Base-by-base conservation (phyloP, 2,797 vertebrate genomes). In the Gymnodraco acuticeps region DNA sequence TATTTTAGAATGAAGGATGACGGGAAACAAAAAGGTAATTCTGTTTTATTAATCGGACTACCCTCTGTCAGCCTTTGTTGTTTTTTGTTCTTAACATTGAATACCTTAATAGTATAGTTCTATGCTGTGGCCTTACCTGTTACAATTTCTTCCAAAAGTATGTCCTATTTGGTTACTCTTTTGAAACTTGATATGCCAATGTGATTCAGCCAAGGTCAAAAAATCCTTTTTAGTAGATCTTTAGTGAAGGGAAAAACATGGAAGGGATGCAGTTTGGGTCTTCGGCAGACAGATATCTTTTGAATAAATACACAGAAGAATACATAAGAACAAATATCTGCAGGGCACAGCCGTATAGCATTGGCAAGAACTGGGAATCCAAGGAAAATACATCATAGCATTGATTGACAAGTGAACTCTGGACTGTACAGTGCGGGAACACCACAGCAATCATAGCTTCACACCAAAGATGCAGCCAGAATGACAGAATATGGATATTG, bases 381-480 rank as follows among this genome's bases (percentile, higher is more conserved):
- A 73, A 84, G 60, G 78, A 82, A 85, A 84, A 75, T 45, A 78
- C 73, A 84, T 85, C 73, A 85, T 42, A 46, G 70, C 60, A 62
- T 48, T 90, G 75, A 90, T 61, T 86, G 83, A 82, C 81, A 85
- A 69, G 74, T 78, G 73, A 82, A 84, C 74, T 80, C 66, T 66
- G 63, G 59, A 64, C 75, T 80, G 65, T 46, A 43, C 58, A 75
- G 67, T 47, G 46, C 59, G 63, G 53, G 74, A 83, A 65, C 73
- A 71, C 84, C 80, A 73, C 73, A 85, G 85, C 65, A 78, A 75
- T 80, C 69, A 81, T 65, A 41, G 7, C 64, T 88, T 90, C 71
- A 78, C 80, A 90, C 83, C 55, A 77, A 64, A 77, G 71, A 80
- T 75, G 59, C 56, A 82, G 85, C 82, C 87, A 83, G 52, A 67